Evolutionary conservation across 2,113 vertebrate species (phyloP).

Genomic region (Tursiops truncatus): DNA sequence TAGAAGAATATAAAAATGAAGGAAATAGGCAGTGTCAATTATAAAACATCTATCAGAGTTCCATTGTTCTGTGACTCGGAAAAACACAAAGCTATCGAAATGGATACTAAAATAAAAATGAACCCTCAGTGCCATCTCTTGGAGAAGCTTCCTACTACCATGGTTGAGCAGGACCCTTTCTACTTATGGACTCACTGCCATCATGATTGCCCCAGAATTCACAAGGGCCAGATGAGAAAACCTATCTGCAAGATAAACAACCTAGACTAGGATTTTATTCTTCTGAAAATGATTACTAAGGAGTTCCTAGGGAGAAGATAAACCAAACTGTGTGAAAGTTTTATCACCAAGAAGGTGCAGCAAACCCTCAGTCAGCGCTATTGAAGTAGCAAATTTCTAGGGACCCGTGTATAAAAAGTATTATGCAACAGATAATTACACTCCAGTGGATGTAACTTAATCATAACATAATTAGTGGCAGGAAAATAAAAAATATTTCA

Average conservation of each 20-base stretch:
- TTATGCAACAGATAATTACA: slow-evolving; percentile 73
- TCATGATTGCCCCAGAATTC: slow-evolving; percentile 8
- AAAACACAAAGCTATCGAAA: not conserved
- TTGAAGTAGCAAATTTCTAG: slow-evolving; percentile 62
- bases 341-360: slow-evolving; percentile 38
- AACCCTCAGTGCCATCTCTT: not conserved
- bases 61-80: not conserved
- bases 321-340: slow-evolving; percentile 51
- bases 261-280: slow-evolving; percentile 46
- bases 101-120: not conserved
- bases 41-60: not conserved
- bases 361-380: slow-evolving; percentile 52
- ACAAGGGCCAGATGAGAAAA: not conserved
- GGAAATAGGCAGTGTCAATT: not conserved
- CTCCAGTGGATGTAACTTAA: slow-evolving; percentile 72
- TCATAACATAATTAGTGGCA: slow-evolving; percentile 74
- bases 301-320: slow-evolving; percentile 56
- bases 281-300: slow-evolving; percentile 56
- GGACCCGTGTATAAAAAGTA: slow-evolving; percentile 58
- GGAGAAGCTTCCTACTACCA: not conserved
- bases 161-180: not conserved
- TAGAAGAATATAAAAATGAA: not conserved
- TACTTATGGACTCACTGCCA: not conserved
- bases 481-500: slow-evolving; percentile 70
- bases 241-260: slow-evolving; percentile 53